Conservation (phyloP, 1,140 invertebrate species). For the Coenobita brevimanus region DNA sequence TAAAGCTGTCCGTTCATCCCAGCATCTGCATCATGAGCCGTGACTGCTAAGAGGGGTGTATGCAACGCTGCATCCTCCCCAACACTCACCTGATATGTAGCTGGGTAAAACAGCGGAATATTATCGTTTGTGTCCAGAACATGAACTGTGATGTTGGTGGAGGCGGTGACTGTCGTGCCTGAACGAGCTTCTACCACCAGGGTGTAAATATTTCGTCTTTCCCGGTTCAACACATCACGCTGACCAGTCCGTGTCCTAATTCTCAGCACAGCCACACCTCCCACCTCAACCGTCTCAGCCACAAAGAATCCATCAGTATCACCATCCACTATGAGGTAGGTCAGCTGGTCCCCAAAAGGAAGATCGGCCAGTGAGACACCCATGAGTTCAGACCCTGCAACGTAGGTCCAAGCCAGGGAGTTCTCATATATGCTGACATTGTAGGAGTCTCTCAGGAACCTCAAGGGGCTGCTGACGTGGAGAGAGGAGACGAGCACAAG, state of each 20-base stretch:
- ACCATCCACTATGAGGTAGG: constrained; percentile 87
- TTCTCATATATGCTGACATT: constrained; percentile 68
- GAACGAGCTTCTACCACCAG: constrained; percentile 85
- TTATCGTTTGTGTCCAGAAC: constrained; percentile 95
- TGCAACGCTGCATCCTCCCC: constrained; percentile 91
- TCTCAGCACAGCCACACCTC: constrained; percentile 93
- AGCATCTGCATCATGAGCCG: constrained; percentile 94
- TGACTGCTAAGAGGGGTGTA: constrained; percentile 75
- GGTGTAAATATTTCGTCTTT: constrained; percentile 87
- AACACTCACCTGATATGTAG: constrained; percentile 87
- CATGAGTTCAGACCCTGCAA: constrained; percentile 80
- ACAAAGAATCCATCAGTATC: constrained; percentile 94
- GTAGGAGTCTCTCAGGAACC: constrained; percentile 53
- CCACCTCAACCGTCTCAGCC: constrained; percentile 88
- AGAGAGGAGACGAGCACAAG: background rate
- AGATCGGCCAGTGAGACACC: constrained; percentile 80
- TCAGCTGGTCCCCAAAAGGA: constrained; percentile 76
- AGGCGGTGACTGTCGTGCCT: constrained; percentile 73
- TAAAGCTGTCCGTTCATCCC: constrained; percentile 97
- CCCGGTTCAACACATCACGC: constrained; percentile 90
- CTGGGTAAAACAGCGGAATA: constrained; percentile 91
- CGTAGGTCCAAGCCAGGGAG: constrained; percentile 80
- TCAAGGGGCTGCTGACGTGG: constrained; percentile 3
- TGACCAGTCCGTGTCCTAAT: constrained; percentile 90
- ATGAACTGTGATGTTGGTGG: constrained; percentile 84